Base-by-base conservation (phyloP, 1,140 invertebrate species). In the Caenorhabditis inopinata region DNA sequence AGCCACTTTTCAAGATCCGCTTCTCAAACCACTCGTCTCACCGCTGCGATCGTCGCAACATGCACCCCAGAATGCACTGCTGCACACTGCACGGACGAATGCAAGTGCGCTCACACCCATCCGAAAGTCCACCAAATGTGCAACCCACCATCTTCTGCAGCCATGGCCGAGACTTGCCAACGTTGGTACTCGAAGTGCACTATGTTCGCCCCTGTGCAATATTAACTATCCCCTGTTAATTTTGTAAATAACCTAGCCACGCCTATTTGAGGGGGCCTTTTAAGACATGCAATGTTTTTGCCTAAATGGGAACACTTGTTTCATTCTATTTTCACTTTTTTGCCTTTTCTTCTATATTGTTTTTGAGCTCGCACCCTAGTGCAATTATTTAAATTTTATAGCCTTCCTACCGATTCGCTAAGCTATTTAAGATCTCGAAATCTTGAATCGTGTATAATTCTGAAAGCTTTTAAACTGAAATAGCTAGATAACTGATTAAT, bases 61-160 rank as follows among this genome's bases (percentile, higher is more conserved):
- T 82, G 81, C 78, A 82, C 81, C 21, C 76, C 81, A 42, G 81
- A 82, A 48, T 82, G 81, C 68, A 76, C 68, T 23, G 78, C 78
- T 21, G 16, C 68, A 7, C 81, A 82, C 18, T 82, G 81, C 53
- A 82, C 81, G 46, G 74, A 49, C 18, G 81, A 82, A 21, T 82
- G 81, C 78, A 82, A 82, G 35, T 82, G 81, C 45, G 81, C 81
- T 27, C 77, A 82, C 74, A 82, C 81, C n/a, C 81, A 82, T 58
- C 81, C 81, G 23, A 82, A 78, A 48, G 78, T 82, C 53, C 81
- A 82, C 68, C 35, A 81, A 21, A 82, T 82, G 81, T 82, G 81
- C 81, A 82, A 82, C 76, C 81, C 81, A 35, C 81, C 81, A 27
- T 81, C 81, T 11, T 83, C 46, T 32, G 53, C 81, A 18, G 23